phyloP scores from a whole-genome alignment of 1,140 invertebrate species.

The Drosophila auraria region DNA sequence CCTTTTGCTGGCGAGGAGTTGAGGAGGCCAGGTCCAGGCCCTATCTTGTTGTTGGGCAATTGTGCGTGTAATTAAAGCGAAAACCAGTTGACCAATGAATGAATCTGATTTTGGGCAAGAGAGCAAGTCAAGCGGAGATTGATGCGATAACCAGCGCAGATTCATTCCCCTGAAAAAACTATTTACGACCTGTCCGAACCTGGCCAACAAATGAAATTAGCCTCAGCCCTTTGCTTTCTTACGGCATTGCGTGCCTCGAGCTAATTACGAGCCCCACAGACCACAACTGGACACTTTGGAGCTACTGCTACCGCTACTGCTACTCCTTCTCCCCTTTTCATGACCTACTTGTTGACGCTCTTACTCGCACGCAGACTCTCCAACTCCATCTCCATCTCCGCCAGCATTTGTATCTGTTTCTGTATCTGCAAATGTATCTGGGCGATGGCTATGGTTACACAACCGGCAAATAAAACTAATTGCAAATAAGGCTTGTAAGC shows the following conservation, averaged over 20 bases:
- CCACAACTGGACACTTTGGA: slow-evolving; percentile 33
- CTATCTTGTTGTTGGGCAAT: slow-evolving; percentile 39
- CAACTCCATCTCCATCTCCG: slow-evolving; percentile 9
- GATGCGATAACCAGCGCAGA: slow-evolving; percentile 49
- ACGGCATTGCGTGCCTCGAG: slow-evolving; percentile 60
- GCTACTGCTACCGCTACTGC: not conserved
- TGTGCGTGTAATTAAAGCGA: slow-evolving; percentile 52
- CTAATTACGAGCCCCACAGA: slow-evolving; percentile 49
- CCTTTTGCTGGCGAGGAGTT: not conserved
- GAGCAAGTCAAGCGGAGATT: slow-evolving; percentile 43
- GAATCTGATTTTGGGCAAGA: slow-evolving; percentile 23
- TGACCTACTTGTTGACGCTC: slow-evolving; percentile 70
- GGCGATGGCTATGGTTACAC: slow-evolving; percentile 26
- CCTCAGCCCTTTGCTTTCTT: slow-evolving; percentile 24
- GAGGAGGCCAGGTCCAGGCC: slow-evolving; percentile 5
- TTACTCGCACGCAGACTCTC: slow-evolving; percentile 18
- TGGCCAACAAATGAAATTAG: slow-evolving; percentile 57
- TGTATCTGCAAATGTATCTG: slow-evolving; percentile 19
- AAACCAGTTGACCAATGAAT: slow-evolving; percentile 52
- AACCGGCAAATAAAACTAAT: slow-evolving; percentile 56
- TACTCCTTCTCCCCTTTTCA: slow-evolving; percentile 11
- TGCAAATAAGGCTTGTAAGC: slow-evolving; percentile 40
- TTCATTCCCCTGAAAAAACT: slow-evolving; percentile 38
- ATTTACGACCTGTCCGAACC: slow-evolving; percentile 35
- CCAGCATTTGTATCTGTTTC: slow-evolving; percentile 19